Evolutionary conservation across 2,888 invertebrate species (phyloP).

Genomic region (Escarpia spicata): DNA sequence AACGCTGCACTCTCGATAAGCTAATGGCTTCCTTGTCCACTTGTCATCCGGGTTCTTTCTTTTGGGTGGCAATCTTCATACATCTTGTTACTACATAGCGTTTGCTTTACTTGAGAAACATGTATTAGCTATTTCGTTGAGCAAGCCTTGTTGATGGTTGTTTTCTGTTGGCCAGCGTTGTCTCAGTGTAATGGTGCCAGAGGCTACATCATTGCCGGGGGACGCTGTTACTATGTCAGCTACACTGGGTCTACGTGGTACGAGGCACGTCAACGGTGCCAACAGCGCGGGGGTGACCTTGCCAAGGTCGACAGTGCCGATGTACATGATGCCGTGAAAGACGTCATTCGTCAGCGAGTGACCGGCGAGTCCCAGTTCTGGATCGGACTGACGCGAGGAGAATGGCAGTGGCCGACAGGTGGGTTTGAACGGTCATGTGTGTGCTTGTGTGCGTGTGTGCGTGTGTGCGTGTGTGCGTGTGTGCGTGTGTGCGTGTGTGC

Average conservation of each 20-base stretch:
- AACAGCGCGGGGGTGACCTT: conserved; percentile 1
- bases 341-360: not conserved
- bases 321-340: not conserved
- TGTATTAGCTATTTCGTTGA: too few species aligned
- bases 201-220: not conserved
- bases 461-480: too few species aligned
- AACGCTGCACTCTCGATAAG: too few species aligned
- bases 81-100: too few species aligned
- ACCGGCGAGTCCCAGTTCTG: not conserved
- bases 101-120: too few species aligned
- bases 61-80: too few species aligned
- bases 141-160: not conserved
- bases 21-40: too few species aligned
- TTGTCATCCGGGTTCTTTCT: too few species aligned
- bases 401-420: not conserved
- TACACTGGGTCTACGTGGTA: not conserved
- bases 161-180: not conserved
- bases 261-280: not conserved
- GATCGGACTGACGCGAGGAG: not conserved
- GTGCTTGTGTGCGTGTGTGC: too few species aligned
- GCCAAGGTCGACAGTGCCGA: not conserved
- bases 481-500: too few species aligned
- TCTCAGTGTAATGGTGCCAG: not conserved
- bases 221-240: not conserved
- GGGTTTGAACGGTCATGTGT: not conserved